Base-by-base conservation (phyloP, 2,888 invertebrate species). In the Lymantria monacha region DNA sequence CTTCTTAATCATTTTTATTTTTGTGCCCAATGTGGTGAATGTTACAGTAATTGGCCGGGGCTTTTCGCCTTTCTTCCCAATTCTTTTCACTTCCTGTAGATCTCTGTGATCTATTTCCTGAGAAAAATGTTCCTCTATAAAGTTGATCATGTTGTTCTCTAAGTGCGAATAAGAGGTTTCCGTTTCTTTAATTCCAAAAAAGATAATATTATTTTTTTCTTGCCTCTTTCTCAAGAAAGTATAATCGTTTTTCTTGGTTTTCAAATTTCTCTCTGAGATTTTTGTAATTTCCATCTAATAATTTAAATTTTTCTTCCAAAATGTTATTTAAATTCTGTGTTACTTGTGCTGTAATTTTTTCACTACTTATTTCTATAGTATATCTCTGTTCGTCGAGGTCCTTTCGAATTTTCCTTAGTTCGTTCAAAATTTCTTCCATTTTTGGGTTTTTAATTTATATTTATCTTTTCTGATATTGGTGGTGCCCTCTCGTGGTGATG, bases 211-310 rank as follows among this genome's bases (percentile, higher is more conserved):
- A 55, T 31, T 47, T 53, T 15, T 59, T 22, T 46, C 59, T 55
- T 46, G 49, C 41, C 33, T 59, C 48, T 49, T 57, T 61, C 48
- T 59, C 57, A 13, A 59, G 12, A 14, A 51, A 53, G 33, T 54
- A 49, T 10, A 58, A 37, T 48, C 54, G 48, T 53, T 54, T 53
- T 14, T 63, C 57, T 47, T 60, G 59, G 31, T 60, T 53, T 56
- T 63, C 55, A 10, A 58, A 9, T 11, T 37, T 54, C 44, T 52
- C 46, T 22, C 56, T 53, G 1, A 57, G 43, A 3, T 50, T 47
- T 13, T 55, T 44, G 22, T 54, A 38, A 33, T 56, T 50, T 44
- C 36, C 44, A 15, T 57, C 55, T 36, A 30, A 40, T 38, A 33
- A 9, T 15, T 36, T 41, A 12, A 57, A 55, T 37, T 57, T 60